Evolutionary conservation across 2,113 vertebrate genomes (phyloP), one percentile per base, ranked within the genome.

Genomic region (Fregetta grallaria): DNA sequence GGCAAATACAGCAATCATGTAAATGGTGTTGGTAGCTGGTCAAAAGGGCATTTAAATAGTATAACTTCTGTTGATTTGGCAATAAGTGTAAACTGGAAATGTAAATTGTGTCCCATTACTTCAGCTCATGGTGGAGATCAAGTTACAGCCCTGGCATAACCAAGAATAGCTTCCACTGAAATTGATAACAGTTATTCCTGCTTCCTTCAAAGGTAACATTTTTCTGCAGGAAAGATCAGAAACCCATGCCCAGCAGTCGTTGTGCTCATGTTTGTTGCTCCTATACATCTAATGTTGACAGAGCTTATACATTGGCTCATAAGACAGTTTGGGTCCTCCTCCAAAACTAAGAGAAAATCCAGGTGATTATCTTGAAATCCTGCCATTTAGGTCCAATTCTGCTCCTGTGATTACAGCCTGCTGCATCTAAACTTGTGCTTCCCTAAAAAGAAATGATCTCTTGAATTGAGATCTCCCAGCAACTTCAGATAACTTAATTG

Each of bases 271-370:
- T 87, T 90, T 85, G 8, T 13, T 89, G 34, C 12, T 70, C 4
- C 11, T 38, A 3, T 40, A 7, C 22, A 32, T 29, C 52, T 38
- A 79, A 6, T 0, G 0, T 15, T 55, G n/a, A 56, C 32, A 76
- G 49, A 80, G 6, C 4, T 58, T 73, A 40, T 6, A 8, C 18
- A 32, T 25, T 86, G 50, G 8, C 34, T 11, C 19, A 30, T 4
- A 58, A 34, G 29, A 73, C 25, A 74, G 6, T 40, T 63, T 25
- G 18, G 4, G 8, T 56, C 56, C 80, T 65, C 49, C 66, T 59
- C 21, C 27, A 73, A 86, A 77, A 5, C 5, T 23, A 79, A 66
- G 8, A 62, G 19, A 80, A 83, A 76, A 91, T 62, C 19, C 22
- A 44, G 27, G 8, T 56, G 25, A 12, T 49, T 56, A 50, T 49